These are phyloP conservation scores for Platycnemis pennipes DNA, from an alignment of 2,888 invertebrate genomes.

Conservation along the genomic window DNA sequence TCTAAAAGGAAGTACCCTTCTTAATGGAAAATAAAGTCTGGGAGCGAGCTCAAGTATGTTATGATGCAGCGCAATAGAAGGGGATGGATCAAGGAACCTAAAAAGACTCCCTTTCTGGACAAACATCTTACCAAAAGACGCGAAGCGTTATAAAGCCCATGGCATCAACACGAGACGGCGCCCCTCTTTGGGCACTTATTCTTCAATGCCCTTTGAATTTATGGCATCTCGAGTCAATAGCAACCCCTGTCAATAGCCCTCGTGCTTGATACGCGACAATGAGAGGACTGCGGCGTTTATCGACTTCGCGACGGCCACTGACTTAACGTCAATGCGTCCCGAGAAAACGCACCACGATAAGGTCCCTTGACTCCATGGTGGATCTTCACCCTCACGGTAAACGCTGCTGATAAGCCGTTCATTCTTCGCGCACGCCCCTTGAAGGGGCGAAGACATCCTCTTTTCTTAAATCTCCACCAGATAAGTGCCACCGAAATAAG, in stretches of 20 bases:
- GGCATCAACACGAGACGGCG: too few relatives aligned
- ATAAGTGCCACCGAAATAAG: background rate
- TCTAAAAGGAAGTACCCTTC: too few relatives aligned
- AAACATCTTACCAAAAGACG: too few relatives aligned
- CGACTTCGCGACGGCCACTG: background rate
- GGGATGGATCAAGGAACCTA: too few relatives aligned
- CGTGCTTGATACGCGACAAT: background rate
- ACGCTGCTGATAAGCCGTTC: background rate
- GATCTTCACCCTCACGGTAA: background rate
- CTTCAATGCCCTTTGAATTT: background rate
- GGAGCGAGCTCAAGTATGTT: too few relatives aligned
- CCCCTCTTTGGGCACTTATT: too few relatives aligned
- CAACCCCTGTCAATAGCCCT: background rate
- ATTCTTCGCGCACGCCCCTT: background rate
- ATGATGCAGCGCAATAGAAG: too few relatives aligned
- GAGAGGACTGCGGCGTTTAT: background rate
- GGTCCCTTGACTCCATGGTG: background rate
- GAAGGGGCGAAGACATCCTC: too few relatives aligned
- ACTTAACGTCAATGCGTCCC: background rate
- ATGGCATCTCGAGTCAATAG: background rate
- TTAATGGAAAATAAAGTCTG: too few relatives aligned
- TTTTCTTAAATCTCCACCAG: background rate
- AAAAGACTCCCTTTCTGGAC: too few relatives aligned
- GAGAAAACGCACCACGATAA: background rate
- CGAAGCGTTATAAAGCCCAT: too few relatives aligned